A percentile compares a stretch with the other conserved stretches of the same genome.
Evolutionary conservation across 2,797 vertebrate species (phyloP).

Genomic region (Danio tinwini): DNA sequence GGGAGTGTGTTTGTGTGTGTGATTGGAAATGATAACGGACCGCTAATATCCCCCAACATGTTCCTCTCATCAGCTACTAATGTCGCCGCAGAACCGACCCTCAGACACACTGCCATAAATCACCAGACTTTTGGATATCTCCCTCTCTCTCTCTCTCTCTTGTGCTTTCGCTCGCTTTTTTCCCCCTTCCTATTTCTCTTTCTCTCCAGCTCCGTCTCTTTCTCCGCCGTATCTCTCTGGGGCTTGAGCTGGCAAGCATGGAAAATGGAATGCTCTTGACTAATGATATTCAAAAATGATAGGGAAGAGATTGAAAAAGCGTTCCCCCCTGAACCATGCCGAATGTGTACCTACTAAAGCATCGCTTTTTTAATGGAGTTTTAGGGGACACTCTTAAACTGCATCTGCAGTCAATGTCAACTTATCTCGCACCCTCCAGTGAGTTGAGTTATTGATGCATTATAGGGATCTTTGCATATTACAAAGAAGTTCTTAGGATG

Average conservation of each 20-base stretch:
- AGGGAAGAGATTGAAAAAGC: conserved; percentile 88
- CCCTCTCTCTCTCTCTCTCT: conserved; percentile 42
- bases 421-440: conserved; percentile 57
- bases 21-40: conserved; percentile 66
- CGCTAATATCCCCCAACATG: conserved; percentile 65
- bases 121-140: conserved; percentile 77
- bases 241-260: conserved; percentile 94
- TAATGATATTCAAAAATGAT: conserved; percentile 99
- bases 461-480: conserved; percentile 35
- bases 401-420: conserved; percentile 61
- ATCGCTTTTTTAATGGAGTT: conserved; percentile 65
- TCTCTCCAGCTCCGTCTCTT: conserved; percentile 82
- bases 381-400: conserved; percentile 63
- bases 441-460: conserved; percentile 50
- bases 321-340: conserved; percentile 83
- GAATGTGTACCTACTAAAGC: conserved; percentile 81
- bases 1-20: conserved; percentile 49
- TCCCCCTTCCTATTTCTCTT: conserved; percentile 59
- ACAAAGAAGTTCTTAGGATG: conserved; percentile 3
- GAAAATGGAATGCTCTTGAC: conserved; percentile 95
- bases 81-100: conserved; percentile 63
- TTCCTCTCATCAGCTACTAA: conserved; percentile 65
- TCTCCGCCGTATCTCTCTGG: conserved; percentile 82
- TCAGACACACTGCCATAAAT: conserved; percentile 77
- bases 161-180: conserved; percentile 55